phyloP scores from a whole-genome alignment of 2,797 vertebrate genomes.

The Rhinatrema bivittatum region DNA sequence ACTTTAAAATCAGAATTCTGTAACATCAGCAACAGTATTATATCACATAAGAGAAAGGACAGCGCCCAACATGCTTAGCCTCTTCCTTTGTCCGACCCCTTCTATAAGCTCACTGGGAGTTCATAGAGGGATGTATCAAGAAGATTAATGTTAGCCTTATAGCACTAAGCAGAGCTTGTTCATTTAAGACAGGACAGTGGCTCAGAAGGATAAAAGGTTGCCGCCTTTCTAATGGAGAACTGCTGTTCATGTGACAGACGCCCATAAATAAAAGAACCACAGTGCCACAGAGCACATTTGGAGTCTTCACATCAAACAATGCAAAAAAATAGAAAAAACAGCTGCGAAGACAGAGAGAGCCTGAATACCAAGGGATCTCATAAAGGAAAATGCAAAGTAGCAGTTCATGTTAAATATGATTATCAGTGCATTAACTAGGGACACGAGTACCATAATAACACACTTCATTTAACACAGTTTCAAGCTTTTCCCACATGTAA shows the following conservation, averaged over 20 bases:
- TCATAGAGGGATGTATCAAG: slow-evolving; percentile 48
- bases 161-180: slow-evolving; percentile 49
- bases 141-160: slow-evolving; percentile 52
- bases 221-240: slow-evolving; percentile 48
- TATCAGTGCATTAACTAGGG: background rate
- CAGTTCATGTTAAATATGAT: slow-evolving; percentile 3
- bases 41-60: slow-evolving; percentile 6
- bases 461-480: background rate
- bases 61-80: slow-evolving; percentile 4
- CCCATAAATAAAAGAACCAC: slow-evolving; percentile 60
- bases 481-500: background rate
- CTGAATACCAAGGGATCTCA: background rate
- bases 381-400: background rate
- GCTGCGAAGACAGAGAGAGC: slow-evolving; percentile 3
- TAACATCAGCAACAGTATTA: background rate
- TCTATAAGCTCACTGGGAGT: slow-evolving; percentile 26
- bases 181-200: slow-evolving; percentile 55
- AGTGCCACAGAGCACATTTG: slow-evolving; percentile 21
- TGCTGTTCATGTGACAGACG: slow-evolving; percentile 53
- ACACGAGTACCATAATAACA: background rate
- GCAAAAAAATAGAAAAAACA: slow-evolving; percentile 15
- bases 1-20: background rate
- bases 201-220: slow-evolving; percentile 57
- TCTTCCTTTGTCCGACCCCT: slow-evolving; percentile 40
- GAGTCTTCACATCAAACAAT: slow-evolving; percentile 8